These are phyloP conservation scores for Triplophysa bombifrons DNA, from an alignment of 2,797 vertebrate species.

Conservation along the genomic window DNA sequence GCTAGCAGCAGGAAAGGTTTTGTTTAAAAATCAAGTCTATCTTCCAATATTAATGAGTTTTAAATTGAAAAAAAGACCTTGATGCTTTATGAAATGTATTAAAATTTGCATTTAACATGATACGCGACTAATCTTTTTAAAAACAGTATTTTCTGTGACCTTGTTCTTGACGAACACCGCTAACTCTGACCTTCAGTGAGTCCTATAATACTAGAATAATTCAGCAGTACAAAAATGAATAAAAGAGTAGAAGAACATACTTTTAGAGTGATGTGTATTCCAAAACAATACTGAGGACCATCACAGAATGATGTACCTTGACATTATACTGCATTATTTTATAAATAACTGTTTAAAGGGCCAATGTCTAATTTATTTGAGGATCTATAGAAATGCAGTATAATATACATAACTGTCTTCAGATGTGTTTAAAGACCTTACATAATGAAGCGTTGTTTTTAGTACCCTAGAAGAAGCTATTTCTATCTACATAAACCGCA, in stretches of 20 bases:
- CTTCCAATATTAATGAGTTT: not conserved
- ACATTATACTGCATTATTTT: not conserved
- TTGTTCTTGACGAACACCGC: not conserved
- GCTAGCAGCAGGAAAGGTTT: not conserved
- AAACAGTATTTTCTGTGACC: not conserved
- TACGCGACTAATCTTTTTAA: not conserved
- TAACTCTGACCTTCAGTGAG: not conserved
- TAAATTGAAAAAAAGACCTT: conserved; percentile 16
- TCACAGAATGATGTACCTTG: too few relatives aligned
- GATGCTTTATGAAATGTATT: not conserved
- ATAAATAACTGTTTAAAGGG: not conserved
- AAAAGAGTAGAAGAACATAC: not conserved
- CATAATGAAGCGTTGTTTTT: too few relatives aligned
- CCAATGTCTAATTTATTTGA: too few relatives aligned
- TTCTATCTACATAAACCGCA: too few relatives aligned
- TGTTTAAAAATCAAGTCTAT: conserved; percentile 14
- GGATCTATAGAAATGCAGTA: too few relatives aligned
- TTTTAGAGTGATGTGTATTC: not conserved
- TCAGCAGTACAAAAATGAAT: not conserved
- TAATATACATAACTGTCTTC: too few relatives aligned
- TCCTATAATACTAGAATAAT: not conserved
- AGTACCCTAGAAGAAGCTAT: too few relatives aligned
- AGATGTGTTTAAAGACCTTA: too few relatives aligned
- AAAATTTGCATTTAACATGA: not conserved
- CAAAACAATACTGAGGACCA: too few relatives aligned